phyloP scores from a whole-genome alignment of 2,113 vertebrate species.

The Pollimyrus isidori region DNA sequence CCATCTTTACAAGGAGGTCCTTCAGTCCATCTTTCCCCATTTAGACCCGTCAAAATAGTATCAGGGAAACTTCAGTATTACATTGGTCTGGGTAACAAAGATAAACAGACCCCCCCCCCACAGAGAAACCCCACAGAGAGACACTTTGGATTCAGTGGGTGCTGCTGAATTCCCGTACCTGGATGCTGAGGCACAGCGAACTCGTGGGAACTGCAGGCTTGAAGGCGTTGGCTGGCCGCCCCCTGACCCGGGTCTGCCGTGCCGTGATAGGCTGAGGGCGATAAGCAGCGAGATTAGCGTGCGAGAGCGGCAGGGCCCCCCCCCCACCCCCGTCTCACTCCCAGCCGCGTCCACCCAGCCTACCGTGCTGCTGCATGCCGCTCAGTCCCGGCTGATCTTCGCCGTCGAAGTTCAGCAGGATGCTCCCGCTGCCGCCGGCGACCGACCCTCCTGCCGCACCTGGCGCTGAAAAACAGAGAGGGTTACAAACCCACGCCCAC shows the following conservation, averaged over 20 bases:
- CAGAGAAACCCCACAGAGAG: neutral
- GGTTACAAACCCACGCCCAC: neutral
- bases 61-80: neutral
- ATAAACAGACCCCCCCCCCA: neutral
- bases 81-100: neutral
- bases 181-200: constrained; percentile 56
- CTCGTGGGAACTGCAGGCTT: constrained; percentile 34
- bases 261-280: constrained; percentile 22
- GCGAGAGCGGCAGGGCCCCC: neutral
- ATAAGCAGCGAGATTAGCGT: neutral
- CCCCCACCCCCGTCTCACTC: neutral
- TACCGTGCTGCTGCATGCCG: constrained; percentile 34
- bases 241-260: constrained; percentile 39
- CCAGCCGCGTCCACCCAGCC: neutral
- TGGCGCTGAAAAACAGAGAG: neutral
- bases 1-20: neutral
- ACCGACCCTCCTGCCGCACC: constrained; percentile 43
- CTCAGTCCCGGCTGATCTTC: constrained; percentile 42
- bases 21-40: neutral
- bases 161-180: constrained; percentile 34
- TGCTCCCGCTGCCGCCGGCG: constrained; percentile 19
- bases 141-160: neutral
- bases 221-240: constrained; percentile 41
- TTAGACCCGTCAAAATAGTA: neutral
- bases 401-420: constrained; percentile 7